Evolutionary conservation across 1,140 invertebrate genomes (phyloP).

Genomic region (Procambarus clarkii): DNA sequence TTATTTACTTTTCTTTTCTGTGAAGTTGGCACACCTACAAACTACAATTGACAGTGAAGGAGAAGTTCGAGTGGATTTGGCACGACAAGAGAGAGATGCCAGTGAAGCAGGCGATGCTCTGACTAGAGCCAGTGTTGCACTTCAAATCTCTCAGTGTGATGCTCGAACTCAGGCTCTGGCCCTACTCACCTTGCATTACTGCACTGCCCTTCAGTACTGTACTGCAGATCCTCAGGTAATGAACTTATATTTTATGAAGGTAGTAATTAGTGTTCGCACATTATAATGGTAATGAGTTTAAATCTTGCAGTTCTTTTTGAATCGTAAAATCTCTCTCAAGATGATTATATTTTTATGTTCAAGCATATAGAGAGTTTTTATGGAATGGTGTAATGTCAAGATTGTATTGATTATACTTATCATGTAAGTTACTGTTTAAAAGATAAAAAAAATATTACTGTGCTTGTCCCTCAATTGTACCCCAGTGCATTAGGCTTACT

Average conservation of each 20-base stretch:
- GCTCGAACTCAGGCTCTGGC: constrained; percentile 60
- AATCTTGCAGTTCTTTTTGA: too few relatives aligned
- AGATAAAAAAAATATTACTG: too few relatives aligned
- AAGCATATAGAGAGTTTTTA: too few relatives aligned
- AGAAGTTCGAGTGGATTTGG: constrained; percentile 53
- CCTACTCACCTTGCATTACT: constrained; percentile 52
- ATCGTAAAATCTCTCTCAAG: too few relatives aligned
- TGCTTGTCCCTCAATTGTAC: too few relatives aligned
- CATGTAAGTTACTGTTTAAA: too few relatives aligned
- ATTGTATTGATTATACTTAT: too few relatives aligned
- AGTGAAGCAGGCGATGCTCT: constrained; percentile 36
- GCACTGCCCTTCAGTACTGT: constrained; percentile 62
- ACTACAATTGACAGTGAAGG: constrained; percentile 51
- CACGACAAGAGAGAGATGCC: constrained; percentile 54
- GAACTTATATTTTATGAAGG: background rate
- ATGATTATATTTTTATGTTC: too few relatives aligned
- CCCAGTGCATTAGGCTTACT: too few relatives aligned
- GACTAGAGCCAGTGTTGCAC: constrained; percentile 31
- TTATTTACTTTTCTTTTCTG: background rate
- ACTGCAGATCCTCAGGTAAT: constrained; percentile 8
- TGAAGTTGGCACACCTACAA: constrained; percentile 44
- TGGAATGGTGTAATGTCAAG: too few relatives aligned
- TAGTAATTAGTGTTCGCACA: background rate
- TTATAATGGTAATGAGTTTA: too few relatives aligned
- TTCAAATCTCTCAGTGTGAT: constrained; percentile 64